These are phyloP conservation scores for Siniperca knerii DNA, from an alignment of 2,113 vertebrate species.

Conservation along the genomic window DNA sequence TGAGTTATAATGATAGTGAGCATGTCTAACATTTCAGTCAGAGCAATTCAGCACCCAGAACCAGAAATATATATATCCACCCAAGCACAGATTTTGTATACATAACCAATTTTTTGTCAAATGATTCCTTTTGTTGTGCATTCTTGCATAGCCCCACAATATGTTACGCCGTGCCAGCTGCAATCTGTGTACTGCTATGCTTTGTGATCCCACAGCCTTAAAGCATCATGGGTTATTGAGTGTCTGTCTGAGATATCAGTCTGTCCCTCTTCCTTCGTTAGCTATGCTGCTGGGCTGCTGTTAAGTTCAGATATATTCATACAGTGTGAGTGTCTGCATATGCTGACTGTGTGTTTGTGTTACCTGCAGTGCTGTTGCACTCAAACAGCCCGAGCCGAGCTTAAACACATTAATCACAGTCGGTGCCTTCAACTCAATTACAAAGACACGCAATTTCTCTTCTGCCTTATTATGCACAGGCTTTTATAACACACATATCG, in stretches of 20 bases:
- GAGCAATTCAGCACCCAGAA: conserved; percentile 22
- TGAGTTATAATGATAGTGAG: conserved; percentile 29
- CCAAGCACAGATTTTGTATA: conserved; percentile 29
- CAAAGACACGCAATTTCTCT: conserved; percentile 71
- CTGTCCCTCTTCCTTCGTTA: conserved; percentile 50
- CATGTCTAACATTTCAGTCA: conserved; percentile 30
- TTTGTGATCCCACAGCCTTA: conserved; percentile 44
- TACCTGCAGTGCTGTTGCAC: conserved; percentile 57
- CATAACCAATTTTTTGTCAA: conserved; percentile 45
- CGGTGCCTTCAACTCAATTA: conserved; percentile 71
- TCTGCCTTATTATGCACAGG: conserved; percentile 66
- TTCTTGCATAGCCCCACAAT: conserved; percentile 48
- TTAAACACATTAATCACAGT: conserved; percentile 79
- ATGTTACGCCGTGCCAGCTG: conserved; percentile 39
- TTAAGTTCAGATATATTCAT: conserved; percentile 26
- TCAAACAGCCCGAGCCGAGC: conserved; percentile 50
- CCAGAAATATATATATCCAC: conserved; percentile 6
- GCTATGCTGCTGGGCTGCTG: conserved; percentile 46
- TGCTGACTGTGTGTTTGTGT: conserved; percentile 68
- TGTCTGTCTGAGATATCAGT: conserved; percentile 56
- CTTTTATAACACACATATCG: conserved; percentile 53
- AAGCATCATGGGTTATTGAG: conserved; percentile 66
- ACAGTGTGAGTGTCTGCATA: conserved; percentile 24
- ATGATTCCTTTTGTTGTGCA: conserved; percentile 49
- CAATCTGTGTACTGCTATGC: conserved; percentile 46